A percentile compares a stretch with the other conserved stretches of the same genome.
phyloP scores from a whole-genome alignment of 2,888 invertebrate genomes.

The Drosophila kambysellisi region DNA sequence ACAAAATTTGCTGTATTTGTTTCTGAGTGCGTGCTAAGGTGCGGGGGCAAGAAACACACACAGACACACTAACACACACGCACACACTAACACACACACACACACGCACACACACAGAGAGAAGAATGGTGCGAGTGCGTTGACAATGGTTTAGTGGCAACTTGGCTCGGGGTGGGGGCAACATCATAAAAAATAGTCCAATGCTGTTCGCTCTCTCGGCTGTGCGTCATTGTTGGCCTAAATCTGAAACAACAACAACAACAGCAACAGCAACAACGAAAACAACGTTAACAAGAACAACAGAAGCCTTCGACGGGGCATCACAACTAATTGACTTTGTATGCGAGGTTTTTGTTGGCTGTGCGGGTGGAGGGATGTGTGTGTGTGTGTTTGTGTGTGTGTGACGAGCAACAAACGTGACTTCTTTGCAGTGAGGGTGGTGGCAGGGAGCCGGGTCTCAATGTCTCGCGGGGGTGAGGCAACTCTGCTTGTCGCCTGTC shows the following conservation, averaged over 20 bases:
- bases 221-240: conserved; percentile 79
- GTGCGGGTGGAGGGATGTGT: neutral
- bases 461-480: conserved; percentile 15
- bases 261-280: conserved; percentile 20
- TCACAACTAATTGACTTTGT: conserved; percentile 77
- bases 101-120: neutral
- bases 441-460: neutral
- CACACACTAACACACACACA: neutral
- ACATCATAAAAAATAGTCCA: conserved; percentile 69
- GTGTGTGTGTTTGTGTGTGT: neutral
- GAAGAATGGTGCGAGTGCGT: neutral
- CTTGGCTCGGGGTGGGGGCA: conserved; percentile 44
- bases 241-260: conserved; percentile 53
- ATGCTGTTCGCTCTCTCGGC: conserved; percentile 35
- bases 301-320: conserved; percentile 57
- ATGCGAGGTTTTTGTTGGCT: conserved; percentile 34
- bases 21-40: conserved; percentile 26
- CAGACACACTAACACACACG: neutral
- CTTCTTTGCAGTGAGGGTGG: conserved; percentile 48
- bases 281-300: conserved; percentile 19
- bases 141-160: conserved; percentile 18
- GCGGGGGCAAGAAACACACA: neutral
- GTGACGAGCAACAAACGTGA: conserved; percentile 56
- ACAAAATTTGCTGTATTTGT: conserved; percentile 52
- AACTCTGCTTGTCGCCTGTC: conserved; percentile 36